Evolutionary conservation across 1,140 invertebrate genomes (phyloP).

Genomic region (Pogonomyrmex californicus): DNA sequence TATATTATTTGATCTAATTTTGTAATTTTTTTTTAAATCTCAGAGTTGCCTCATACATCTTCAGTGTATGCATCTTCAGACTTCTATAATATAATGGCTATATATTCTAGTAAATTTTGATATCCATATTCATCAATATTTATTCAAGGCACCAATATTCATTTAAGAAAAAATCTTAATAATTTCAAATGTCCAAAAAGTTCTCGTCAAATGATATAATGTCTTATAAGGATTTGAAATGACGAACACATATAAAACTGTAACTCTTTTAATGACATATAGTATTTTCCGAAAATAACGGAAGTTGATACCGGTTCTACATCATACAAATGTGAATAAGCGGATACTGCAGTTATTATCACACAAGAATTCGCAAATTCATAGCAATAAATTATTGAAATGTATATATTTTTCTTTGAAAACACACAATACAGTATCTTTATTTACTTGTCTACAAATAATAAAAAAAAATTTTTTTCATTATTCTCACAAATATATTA

Average conservation of each 20-base stretch:
- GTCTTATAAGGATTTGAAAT: background rate
- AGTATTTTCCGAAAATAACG: background rate
- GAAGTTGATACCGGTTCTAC: background rate
- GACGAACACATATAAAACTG: background rate
- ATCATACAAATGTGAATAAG: background rate
- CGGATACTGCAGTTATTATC: background rate
- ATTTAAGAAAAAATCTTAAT: background rate
- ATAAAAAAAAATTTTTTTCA: too few species aligned
- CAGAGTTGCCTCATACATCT: background rate
- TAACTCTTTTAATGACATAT: background rate
- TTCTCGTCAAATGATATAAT: background rate
- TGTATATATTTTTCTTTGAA: background rate
- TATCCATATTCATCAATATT: too few species aligned
- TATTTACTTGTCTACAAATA: too few species aligned
- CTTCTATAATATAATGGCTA: background rate
- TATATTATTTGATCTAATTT: background rate
- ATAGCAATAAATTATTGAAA: background rate
- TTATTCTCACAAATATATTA: too few species aligned
- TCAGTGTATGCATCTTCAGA: background rate
- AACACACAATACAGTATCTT: too few species aligned
- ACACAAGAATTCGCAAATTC: background rate
- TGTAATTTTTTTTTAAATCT: slow-evolving; percentile 8
- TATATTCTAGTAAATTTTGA: background rate
- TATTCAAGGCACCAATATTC: background rate
- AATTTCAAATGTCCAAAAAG: background rate